Evolutionary conservation across 1,140 invertebrate genomes (phyloP), one percentile per base, ranked within the genome.

Genomic region (Geopemphigus sp.): DNA sequence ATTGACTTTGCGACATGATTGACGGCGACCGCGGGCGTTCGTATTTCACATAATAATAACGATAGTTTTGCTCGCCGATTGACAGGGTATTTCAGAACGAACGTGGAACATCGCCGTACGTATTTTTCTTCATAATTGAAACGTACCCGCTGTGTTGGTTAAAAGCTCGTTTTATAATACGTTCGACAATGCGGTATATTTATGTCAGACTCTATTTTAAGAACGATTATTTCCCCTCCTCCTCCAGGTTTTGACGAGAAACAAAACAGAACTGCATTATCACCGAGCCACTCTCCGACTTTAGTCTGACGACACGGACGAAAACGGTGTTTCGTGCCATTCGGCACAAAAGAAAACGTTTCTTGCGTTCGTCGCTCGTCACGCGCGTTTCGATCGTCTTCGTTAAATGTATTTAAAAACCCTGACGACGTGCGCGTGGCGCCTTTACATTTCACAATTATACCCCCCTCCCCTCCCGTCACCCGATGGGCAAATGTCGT

Each of bases 121-220:
- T 68, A 68, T 68, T 59, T 59, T 68, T n/a, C 11, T 76, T 66
- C 3, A 39, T 8, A n/a, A 54, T 15, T 66, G 50, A 32, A 63
- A 56, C 15, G n/a, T 54, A 45, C 17, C 63, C 32, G 56, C 68
- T 24, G 29, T 39, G 24, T 68, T 68, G 17, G 32, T 39, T 39
- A 39, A 39, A 39, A 29, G 45, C 15, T 73, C 32, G 8, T 39
- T 54, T 78, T 57, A 56, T 81, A 59, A 53, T 45, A 56, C 32
- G 32, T 78, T 81, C 47, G 50, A 78, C 61, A 45, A 64, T 61
- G 47, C 50, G 29, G 63, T 45, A 68, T 64, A 64, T 81, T 54
- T 80, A 76, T 66, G 59, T 61, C 54, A 73, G 80, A 54, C 47
- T 45, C 56, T 59, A 76, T 76, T 76, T 81, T 61, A 32, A 81